Evolutionary conservation across 2,113 vertebrate genomes (phyloP), one percentile per base, ranked within the genome.

Genomic region (Mus pahari): DNA sequence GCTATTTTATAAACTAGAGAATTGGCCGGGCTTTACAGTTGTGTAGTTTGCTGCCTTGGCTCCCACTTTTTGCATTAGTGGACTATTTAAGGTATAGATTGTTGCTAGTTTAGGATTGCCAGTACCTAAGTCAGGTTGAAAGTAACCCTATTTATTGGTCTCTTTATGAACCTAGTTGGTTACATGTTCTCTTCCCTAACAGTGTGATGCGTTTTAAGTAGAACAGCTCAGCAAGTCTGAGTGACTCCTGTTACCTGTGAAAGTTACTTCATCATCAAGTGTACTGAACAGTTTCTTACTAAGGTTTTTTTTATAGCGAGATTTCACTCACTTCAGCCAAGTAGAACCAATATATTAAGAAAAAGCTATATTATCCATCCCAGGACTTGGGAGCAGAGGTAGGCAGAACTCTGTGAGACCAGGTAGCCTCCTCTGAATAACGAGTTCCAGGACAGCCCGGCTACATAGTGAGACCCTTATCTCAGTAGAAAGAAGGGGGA

Each of bases 261-360:
- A 84, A 42, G 58, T 84, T 31, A 42, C 58, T n/a, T 55, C 33
- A 55, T 50, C 6, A 14, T 62, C 26, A 45, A 31, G 39, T 45
- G 26, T 45, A 19, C 26, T 64, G 58, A 82, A 36, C 68, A 55
- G 28, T 83, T 75, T 84, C 71, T 94, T 66, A 66, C 81, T 94
- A 71, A 95, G 92, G 71, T 88, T 48, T 66, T 62, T 62, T 26
- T 77, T 58, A 50, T 26, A 86, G 77, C 53, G 39, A 81, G 84
- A 26, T 81, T 95, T 93, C 79, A 71, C 84, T 96, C 60, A 64
- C 95, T 94, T 92, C 31, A 26, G 28, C 89, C 84, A 96, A 42
- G 58, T 81, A 60, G 58, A 84, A 28, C 58, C 26, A 17, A 42
- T 84, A 64, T 64, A 31, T 64, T 42, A 86, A 86, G 42, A 66